Base-by-base conservation (phyloP, 2,113 vertebrate species). In the Peucedramus taeniatus region DNA sequence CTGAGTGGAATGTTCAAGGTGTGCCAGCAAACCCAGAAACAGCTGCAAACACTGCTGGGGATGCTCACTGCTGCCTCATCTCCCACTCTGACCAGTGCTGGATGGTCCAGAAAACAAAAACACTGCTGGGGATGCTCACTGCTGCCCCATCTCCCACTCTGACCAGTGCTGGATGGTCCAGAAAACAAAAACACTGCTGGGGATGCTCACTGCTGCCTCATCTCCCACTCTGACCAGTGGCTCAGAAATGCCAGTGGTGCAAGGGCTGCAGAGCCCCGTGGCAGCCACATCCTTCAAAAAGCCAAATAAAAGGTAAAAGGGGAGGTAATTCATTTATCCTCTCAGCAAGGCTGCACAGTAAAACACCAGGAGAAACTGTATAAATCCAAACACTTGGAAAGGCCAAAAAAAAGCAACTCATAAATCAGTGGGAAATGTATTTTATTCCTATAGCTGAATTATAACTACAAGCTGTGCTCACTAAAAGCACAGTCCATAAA, bases 391-490 rank as follows among this genome's bases (percentile, higher is more conserved):
- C 54, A 44, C 39, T 59, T 28, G 33, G 35, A 80, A 85, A 91
- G n/a, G 50, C 53, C 74, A 6, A 77, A 66, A 24, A 37, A 76
- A 64, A 74, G 65, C 31, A 89, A n/a, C 59, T 54, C 85, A 74
- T 89, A 94, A 90, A 93, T 90, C 87, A 78, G 54, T 66, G 51
- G 88, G 87, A 83, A 92, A 83, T n/a, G 39, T 23, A 37, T 95
- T 88, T 95, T 82, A 74, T 35, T 68, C 63, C 60, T 86, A 15
- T 28, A 45, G 91, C 56, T 88, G 69, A 68, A 68, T 84, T 83
- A 70, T 31, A 85, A 77, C 54, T 89, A 37, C 80, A 91, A 93
- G 76, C 79, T 70, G 60, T 70, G 63, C 75, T 69, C 40, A 30
- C 66, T 85, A 64, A 74, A 74, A 94, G 65, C 40, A 54, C 21